These are phyloP conservation scores for Platichthys stellatus DNA, from an alignment of 2,113 vertebrate species.

Conservation along the genomic window DNA sequence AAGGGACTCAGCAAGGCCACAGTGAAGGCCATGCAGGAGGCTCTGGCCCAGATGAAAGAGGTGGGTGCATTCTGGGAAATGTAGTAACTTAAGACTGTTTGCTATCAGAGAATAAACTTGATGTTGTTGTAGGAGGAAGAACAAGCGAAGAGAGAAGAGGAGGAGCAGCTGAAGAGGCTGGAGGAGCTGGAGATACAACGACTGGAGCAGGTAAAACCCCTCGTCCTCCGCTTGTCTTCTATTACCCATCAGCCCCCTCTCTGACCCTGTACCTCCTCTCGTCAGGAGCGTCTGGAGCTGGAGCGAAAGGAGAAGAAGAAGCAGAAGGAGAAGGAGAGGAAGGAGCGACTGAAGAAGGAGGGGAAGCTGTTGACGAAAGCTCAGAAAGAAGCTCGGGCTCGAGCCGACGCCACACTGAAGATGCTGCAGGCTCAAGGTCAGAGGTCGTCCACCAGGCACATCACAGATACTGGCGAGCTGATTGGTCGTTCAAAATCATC, in stretches of 20 bases:
- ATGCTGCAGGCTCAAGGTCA: conserved; percentile 94
- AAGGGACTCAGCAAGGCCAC: conserved; percentile 97
- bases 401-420: conserved; percentile 91
- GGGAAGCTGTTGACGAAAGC: conserved; percentile 95
- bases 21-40: conserved; percentile 98
- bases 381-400: conserved; percentile 91
- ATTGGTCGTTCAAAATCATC: too few species aligned
- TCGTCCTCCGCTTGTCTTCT: not conserved
- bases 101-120: not conserved
- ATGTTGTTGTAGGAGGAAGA: conserved; percentile 86
- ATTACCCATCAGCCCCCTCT: not conserved
- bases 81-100: rapidly evolving
- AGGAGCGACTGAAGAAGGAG: conserved; percentile 97
- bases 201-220: conserved; percentile 87
- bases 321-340: conserved; percentile 97
- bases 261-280: not conserved
- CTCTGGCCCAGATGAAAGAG: conserved; percentile 94
- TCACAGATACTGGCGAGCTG: too few species aligned
- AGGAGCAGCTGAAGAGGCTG: conserved; percentile 86
- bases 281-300: conserved; percentile 93
- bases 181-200: conserved; percentile 93
- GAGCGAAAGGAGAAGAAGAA: conserved; percentile 97
- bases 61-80: conserved; percentile 54
- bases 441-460: conserved; percentile 18
- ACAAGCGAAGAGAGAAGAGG: conserved; percentile 90